Percentiles rank a stretch among this genome's conserved stretches.
Evolutionary conservation across 2,113 vertebrate genomes (phyloP).

Genomic region (Lycaon pictus): DNA sequence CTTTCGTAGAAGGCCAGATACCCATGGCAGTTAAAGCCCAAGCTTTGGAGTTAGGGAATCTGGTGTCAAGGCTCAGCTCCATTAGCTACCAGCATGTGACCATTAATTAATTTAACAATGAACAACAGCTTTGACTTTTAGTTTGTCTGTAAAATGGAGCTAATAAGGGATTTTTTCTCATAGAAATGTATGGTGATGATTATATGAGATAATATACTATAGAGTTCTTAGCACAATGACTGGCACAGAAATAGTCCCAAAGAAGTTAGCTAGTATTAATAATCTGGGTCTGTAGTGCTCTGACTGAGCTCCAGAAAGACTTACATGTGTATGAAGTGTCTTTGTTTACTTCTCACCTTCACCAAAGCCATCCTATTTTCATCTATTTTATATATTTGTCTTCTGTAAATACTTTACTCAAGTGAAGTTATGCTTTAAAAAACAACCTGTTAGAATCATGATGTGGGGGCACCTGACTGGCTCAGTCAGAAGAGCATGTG

Average conservation of each 20-base stretch:
- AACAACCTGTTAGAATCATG: background rate
- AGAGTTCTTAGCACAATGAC: background rate
- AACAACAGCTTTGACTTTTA: background rate
- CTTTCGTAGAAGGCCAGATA: background rate
- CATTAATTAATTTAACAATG: background rate
- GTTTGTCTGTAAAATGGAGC: slow-evolving; percentile 19
- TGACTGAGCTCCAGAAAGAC: background rate
- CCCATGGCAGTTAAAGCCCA: background rate
- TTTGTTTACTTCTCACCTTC: background rate
- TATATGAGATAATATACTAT: background rate
- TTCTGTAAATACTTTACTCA: slow-evolving; percentile 5
- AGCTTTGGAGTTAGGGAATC: background rate
- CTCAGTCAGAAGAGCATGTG: background rate
- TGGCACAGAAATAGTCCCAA: background rate
- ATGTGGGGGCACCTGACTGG: background rate
- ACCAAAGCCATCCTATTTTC: background rate
- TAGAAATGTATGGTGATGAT: background rate
- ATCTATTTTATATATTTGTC: background rate
- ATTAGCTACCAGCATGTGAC: background rate
- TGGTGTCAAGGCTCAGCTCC: background rate
- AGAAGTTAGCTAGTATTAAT: background rate
- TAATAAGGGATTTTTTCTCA: background rate
- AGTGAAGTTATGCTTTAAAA: background rate
- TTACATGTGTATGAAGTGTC: background rate
- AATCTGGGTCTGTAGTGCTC: background rate